Conservation (phyloP, 2,113 vertebrate genomes). For the Montifringilla adamsi region DNA sequence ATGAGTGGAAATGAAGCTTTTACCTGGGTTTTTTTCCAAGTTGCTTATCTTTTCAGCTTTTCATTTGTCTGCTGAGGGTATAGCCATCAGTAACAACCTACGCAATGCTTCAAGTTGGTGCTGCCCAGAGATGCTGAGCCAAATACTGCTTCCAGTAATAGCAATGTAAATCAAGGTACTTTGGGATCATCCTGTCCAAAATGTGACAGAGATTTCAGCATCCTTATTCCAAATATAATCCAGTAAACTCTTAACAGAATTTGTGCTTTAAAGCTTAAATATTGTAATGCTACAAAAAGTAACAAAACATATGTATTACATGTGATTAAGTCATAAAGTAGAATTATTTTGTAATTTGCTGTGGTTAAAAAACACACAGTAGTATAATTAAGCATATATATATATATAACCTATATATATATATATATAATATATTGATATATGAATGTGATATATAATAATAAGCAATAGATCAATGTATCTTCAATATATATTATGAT, state of each 20-base stretch:
- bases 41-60: background rate
- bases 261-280: background rate
- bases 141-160: background rate
- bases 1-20: background rate
- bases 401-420: no score
- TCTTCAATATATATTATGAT: background rate
- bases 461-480: no score
- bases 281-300: background rate
- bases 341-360: background rate
- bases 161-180: background rate
- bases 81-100: background rate
- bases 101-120: background rate
- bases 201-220: background rate
- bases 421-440: no score
- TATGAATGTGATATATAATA: no score
- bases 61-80: background rate
- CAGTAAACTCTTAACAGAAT: background rate
- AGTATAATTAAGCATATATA: background rate
- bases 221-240: background rate
- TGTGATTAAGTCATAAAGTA: background rate
- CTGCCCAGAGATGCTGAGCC: background rate
- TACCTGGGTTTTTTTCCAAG: background rate
- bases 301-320: background rate
- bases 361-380: background rate
- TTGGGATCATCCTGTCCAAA: background rate